These are phyloP conservation scores for Metopolophium dirhodum DNA, from an alignment of 1,140 invertebrate genomes.

Conservation along the genomic window DNA sequence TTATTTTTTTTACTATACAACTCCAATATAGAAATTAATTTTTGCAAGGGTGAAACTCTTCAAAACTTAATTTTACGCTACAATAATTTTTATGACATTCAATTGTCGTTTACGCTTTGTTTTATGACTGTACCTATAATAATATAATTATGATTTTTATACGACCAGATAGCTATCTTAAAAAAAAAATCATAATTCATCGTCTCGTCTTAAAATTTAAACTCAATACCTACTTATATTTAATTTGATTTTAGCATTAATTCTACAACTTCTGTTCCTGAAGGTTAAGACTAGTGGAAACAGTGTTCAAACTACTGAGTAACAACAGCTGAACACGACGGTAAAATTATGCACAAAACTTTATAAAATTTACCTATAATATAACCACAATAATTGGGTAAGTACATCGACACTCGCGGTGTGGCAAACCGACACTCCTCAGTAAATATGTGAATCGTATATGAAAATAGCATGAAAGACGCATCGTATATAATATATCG, in stretches of 20 bases:
- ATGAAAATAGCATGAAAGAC: not conserved
- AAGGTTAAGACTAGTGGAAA: not conserved
- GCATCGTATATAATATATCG: not conserved
- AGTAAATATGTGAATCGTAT: not conserved
- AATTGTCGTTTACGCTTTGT: not conserved
- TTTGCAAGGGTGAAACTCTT: not conserved
- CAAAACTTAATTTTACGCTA: constrained; percentile 15
- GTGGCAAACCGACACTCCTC: not conserved
- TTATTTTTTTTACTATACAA: not conserved
- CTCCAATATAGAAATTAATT: not conserved
- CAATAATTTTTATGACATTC: not conserved
- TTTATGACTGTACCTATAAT: not conserved
- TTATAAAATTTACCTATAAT: not conserved
- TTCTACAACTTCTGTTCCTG: not conserved
- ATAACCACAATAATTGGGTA: not conserved
- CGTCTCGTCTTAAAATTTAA: not conserved
- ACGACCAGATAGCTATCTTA: not conserved
- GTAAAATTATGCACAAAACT: not conserved
- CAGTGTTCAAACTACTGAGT: not conserved
- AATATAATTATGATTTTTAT: not conserved
- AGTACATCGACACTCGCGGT: not conserved
- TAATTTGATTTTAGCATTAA: not conserved
- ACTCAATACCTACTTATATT: not conserved
- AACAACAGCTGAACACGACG: not conserved
- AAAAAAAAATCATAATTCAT: not conserved